These are phyloP conservation scores for Himalopsyche kuldschensis DNA, from an alignment of 2,888 invertebrate genomes.

Conservation along the genomic window DNA sequence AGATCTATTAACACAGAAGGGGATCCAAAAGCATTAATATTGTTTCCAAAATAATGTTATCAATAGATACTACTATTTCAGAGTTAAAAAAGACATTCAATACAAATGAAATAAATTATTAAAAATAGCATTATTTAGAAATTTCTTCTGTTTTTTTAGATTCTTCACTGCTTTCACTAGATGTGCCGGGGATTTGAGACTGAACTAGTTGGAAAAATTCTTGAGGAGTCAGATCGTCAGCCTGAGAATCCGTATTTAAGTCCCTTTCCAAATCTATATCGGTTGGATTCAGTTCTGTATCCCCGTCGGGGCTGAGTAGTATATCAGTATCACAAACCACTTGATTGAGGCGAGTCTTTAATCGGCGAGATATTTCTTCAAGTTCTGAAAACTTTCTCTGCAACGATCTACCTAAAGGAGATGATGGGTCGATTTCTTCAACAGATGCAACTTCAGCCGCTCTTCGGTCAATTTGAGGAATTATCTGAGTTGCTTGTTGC, in stretches of 20 bases:
- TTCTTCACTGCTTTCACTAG: conserved; percentile 21
- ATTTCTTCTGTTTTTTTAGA: conserved; percentile 31
- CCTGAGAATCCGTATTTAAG: conserved; percentile 57
- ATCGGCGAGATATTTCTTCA: conserved; percentile 57
- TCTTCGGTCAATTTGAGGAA: background rate
- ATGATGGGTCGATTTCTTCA: conserved; percentile 57
- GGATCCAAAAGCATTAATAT: no score
- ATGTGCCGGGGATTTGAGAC: conserved; percentile 46
- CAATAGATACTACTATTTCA: no score
- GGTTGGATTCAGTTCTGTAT: conserved; percentile 46
- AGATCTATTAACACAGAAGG: no score
- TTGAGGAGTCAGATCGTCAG: conserved; percentile 56
- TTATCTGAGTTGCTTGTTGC: conserved; percentile 16
- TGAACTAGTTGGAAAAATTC: conserved; percentile 57
- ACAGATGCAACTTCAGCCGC: conserved; percentile 53
- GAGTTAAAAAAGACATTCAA: background rate
- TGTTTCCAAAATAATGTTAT: no score
- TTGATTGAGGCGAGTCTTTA: conserved; percentile 57
- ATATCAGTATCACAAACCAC: conserved; percentile 58
- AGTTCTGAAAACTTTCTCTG: conserved; percentile 58
- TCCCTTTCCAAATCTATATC: conserved; percentile 58
- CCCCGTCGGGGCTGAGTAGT: conserved; percentile 55
- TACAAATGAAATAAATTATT: background rate
- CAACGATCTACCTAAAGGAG: conserved; percentile 57
- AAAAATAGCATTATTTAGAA: conserved; percentile 26